A percentile compares a stretch with the other conserved stretches of the same genome.
Conservation (phyloP, 2,888 invertebrate species). For the Clanis bilineata region DNA sequence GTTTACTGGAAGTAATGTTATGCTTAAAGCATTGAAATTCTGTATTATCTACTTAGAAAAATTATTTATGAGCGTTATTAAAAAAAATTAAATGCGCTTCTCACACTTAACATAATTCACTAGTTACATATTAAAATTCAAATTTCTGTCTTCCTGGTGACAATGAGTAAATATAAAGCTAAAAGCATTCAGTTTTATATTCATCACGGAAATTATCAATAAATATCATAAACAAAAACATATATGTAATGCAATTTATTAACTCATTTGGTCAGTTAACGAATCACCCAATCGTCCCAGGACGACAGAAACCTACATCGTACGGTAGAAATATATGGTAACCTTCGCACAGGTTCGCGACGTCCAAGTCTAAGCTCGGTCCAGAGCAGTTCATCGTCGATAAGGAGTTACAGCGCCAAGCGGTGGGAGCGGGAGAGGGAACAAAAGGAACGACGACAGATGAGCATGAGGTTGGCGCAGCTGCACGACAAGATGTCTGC, state of each 20-base stretch:
- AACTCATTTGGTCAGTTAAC: not conserved
- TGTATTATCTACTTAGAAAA: not conserved
- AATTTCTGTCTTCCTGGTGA: not conserved
- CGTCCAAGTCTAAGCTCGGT: conserved; percentile 93
- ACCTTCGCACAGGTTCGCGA: conserved; percentile 86
- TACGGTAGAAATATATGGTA: conserved; percentile 16
- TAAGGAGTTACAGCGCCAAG: conserved; percentile 90
- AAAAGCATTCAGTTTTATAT: not conserved
- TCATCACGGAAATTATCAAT: not conserved
- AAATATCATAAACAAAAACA: not conserved
- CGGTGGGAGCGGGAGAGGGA: conserved; percentile 91
- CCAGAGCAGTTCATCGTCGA: conserved; percentile 91
- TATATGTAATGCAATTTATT: not conserved
- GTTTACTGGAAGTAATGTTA: not conserved
- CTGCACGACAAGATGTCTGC: conserved; percentile 85
- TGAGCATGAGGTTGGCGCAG: conserved; percentile 89
- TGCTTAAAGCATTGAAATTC: not conserved
- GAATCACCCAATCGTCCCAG: not conserved
- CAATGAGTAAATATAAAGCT: not conserved
- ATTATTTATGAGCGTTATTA: not conserved
- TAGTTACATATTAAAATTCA: not conserved
- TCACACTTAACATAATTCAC: not conserved
- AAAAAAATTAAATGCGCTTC: not conserved
- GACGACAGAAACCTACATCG: not conserved
- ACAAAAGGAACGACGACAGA: conserved; percentile 90